A percentile compares a stretch with the other conserved stretches of the same genome.
Conservation (phyloP, 2,888 invertebrate genomes). For the Gryllus longicercus region DNA sequence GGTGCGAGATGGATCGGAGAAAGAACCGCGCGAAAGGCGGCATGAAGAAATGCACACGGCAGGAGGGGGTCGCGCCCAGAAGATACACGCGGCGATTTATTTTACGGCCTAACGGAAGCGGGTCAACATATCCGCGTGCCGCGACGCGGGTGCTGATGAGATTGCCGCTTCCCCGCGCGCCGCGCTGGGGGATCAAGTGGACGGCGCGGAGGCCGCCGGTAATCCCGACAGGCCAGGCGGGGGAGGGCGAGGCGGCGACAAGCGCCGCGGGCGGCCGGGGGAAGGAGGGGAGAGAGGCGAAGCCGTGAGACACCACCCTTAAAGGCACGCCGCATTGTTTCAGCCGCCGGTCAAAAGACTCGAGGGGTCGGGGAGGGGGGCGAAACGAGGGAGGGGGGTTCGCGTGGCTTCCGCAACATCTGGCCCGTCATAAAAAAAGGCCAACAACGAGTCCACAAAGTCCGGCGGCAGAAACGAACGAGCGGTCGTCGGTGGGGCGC, state of each 20-base stretch:
- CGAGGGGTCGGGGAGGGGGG: background rate
- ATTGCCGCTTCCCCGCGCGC: background rate
- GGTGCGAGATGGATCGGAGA: no score
- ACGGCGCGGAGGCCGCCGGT: background rate
- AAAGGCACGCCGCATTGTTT: conserved; percentile 3
- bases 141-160: background rate
- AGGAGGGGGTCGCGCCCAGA: background rate
- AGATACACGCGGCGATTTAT: conserved; percentile 7
- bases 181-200: background rate
- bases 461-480: conserved; percentile 3
- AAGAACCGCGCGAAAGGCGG: no score
- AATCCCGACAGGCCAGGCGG: background rate
- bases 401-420: conserved; percentile 5
- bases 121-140: background rate
- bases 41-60: no score
- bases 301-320: no score
- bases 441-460: background rate
- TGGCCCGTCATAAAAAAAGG: background rate
- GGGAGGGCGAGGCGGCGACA: no score
- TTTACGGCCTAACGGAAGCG: background rate
- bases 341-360: background rate
- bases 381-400: background rate
- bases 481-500: background rate
- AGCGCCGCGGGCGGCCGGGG: no score
- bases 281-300: no score